Base-by-base conservation (phyloP, 1,140 invertebrate species). In the Drosophila ercepeae region DNA sequence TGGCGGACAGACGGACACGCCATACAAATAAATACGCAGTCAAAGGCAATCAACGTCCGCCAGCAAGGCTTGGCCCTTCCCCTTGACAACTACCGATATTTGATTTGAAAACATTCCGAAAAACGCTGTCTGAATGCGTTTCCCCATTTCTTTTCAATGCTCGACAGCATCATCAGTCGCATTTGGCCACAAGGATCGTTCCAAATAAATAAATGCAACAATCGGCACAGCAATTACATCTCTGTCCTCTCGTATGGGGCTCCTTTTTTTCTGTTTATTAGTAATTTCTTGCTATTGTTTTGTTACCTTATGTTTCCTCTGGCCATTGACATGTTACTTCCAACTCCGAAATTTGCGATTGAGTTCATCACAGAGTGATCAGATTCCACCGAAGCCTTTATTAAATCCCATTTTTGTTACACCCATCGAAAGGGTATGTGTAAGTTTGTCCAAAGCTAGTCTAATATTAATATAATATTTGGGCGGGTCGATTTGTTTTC, bases 91-190 rank as follows among this genome's bases (percentile, higher is more conserved):
- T 82, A 75, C 75, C 78, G 73, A 82, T 82, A 82, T 82, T 82
- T 82, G 78, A 82, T 82, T 82, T 82, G 78, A 83, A 82, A 82
- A 82, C 78, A 83, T 83, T 82, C 81, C 74, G 32, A 63, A 82
- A 78, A 82, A 74, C 61, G 58, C 68, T 69, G 34, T 67, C 57
- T 65, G 58, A 82, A 77, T 69, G 51, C 59, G 45, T 73, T 75
- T 64, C 48, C 8, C 45, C 50, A 45, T 52, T 34, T 52, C 50
- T 76, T 79, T 76, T 57, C 29, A 61, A 72, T 72, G 25, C 68
- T 68, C 63, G 34, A 63, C 78, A 58, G 67, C 73, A 65, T 58
- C 57, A 41, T 63, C 78, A 59, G 81, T 54, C 60, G 59, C 60
- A 64, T 51, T 65, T 69, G 61, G 74, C 61, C 50, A 36, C 41